Conservation (phyloP, 1,140 invertebrate species). For the Vanessa tameamea region DNA sequence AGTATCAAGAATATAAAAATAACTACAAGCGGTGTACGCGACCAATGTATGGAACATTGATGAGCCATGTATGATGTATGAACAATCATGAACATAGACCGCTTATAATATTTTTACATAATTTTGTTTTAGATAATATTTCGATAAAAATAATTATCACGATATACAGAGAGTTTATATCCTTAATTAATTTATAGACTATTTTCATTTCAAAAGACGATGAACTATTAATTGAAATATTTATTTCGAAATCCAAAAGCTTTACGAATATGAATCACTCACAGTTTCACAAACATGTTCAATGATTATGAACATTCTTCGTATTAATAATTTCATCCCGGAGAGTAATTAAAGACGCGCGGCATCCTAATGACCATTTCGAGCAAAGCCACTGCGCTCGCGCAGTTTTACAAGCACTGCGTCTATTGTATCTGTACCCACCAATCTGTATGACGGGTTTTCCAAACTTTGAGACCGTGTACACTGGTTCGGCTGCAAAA, state of each 20-base stretch:
- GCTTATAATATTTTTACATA: too few species aligned
- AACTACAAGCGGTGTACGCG: too few species aligned
- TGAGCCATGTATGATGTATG: too few species aligned
- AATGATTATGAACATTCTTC: constrained; percentile 29
- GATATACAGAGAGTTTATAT: neutral
- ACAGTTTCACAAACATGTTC: constrained; percentile 4
- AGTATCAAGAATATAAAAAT: too few species aligned
- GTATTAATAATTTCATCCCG: constrained; percentile 27
- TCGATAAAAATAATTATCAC: too few species aligned
- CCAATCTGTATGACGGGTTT: constrained; percentile 29
- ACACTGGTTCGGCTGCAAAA: constrained; percentile 9
- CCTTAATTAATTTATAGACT: neutral
- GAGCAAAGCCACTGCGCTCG: constrained; percentile 23
- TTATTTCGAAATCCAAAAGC: too few species aligned
- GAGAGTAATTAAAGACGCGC: constrained; percentile 37
- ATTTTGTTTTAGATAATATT: too few species aligned
- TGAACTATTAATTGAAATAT: too few species aligned
- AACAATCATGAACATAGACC: too few species aligned
- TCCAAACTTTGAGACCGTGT: constrained; percentile 25
- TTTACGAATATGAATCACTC: too few species aligned
- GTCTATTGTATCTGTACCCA: constrained; percentile 27
- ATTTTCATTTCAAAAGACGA: neutral
- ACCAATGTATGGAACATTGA: too few species aligned
- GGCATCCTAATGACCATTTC: constrained; percentile 33
- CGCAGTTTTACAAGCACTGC: constrained; percentile 12